Base-by-base conservation (phyloP, 2,113 vertebrate species). In the Delphinus delphis region DNA sequence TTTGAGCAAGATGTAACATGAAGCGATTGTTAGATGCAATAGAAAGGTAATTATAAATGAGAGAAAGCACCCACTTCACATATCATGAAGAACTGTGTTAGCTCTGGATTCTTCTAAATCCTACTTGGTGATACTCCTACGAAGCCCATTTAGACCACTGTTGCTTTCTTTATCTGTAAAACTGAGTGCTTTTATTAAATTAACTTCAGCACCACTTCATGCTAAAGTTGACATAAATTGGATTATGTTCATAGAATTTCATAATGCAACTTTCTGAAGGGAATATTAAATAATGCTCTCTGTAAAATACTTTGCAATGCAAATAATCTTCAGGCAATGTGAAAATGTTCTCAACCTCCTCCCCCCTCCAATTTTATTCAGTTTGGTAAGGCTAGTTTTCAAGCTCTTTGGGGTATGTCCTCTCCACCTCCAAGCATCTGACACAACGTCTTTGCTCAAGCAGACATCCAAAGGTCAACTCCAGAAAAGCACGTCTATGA, bases 221-320 rank as follows among this genome's bases (percentile, higher is more conserved):
- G 80, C 53, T 67, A 47, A 71, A 96, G 70, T 21, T 81, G 60
- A 95, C 53, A 74, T 62, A 93, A 87, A 60, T 21, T 94, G 41
- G 31, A 63, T 96, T 95, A 50, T 68, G 12, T 71, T 83, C 44
- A 96, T 13, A 87, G 55, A 94, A 31, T 92, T 96, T 83, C 60
- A 76, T 25, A 79, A 86, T n/a, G n/a, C 23, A 95, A 38, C 21
- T 90, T 81, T 83, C 81, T 90, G 53, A 77, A 41, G 26, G 33
- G 60, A 53, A 76, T 96, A 90, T 95, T 83, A 83, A 85, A 79
- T 60, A 83, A 67, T 60, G 62, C 26, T 88, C 36, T 71, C 53
- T 74, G 36, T 84, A 79, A 85, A 77, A 82, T 65, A 89, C 70
- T 77, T 71, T 79, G 28, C 44, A 91, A 88, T 76, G 65, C 53